These are phyloP conservation scores for Microcebus lehilahytsara DNA, from an alignment of 2,113 vertebrate species.

Conservation along the genomic window DNA sequence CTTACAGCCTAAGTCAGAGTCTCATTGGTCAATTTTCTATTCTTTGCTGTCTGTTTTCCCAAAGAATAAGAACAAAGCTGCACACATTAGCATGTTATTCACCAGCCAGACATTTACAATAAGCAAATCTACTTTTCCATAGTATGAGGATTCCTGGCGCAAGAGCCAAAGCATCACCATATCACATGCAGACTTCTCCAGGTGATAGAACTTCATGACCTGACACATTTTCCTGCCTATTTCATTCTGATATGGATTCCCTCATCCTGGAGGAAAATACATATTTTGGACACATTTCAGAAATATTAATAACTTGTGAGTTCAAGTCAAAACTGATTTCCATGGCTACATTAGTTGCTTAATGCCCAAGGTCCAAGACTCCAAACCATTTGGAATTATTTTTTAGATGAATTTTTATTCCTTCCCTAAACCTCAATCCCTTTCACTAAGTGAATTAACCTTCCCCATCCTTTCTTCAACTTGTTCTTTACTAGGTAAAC, in stretches of 20 bases:
- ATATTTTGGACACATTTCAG: neutral
- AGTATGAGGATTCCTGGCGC: neutral
- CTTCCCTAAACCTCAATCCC: neutral
- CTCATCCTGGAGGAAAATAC: neutral
- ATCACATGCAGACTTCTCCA: neutral
- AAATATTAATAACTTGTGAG: neutral
- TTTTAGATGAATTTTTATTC: neutral
- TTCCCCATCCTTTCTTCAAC: neutral
- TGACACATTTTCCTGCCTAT: neutral
- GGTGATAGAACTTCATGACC: neutral
- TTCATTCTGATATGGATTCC: neutral
- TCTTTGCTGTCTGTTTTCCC: neutral
- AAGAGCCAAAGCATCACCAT: neutral
- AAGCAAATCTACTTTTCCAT: neutral
- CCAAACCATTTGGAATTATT: neutral
- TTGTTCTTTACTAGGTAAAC: neutral
- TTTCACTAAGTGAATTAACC: neutral
- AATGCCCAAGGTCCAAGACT: neutral
- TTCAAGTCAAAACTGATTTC: conserved; percentile 18
- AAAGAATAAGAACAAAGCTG: neutral
- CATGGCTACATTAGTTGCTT: neutral
- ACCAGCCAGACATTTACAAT: neutral
- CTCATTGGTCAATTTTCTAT: neutral
- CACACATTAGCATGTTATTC: neutral
- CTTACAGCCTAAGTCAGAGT: neutral